Conservation (phyloP, 1,140 invertebrate species). For the Ladona fulva region DNA sequence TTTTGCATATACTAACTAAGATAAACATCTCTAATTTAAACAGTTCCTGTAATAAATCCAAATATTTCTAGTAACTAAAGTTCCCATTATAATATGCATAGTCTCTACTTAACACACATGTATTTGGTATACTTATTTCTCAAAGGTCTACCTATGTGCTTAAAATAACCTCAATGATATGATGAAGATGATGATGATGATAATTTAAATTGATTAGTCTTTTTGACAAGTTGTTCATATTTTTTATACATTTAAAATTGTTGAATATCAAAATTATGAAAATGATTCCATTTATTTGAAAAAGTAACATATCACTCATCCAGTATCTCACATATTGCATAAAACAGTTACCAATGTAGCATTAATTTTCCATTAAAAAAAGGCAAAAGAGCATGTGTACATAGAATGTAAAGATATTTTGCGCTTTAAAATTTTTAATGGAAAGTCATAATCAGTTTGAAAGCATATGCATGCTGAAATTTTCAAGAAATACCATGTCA, state of each 20-base stretch:
- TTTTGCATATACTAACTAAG: too few relatives aligned
- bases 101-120: too few relatives aligned
- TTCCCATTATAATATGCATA: too few relatives aligned
- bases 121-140: too few relatives aligned
- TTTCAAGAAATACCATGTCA: not conserved
- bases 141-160: too few relatives aligned
- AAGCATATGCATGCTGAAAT: not conserved
- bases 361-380: not conserved
- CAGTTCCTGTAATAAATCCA: too few relatives aligned
- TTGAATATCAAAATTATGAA: not conserved
- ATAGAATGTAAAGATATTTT: not conserved
- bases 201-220: not conserved
- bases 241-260: not conserved
- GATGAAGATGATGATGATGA: too few relatives aligned
- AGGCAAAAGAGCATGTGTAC: not conserved
- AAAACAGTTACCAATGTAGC: not conserved
- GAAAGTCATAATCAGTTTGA: not conserved
- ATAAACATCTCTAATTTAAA: too few relatives aligned
- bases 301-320: slow-evolving; percentile 4
- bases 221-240: not conserved
- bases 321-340: not conserved
- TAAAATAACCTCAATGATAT: too few relatives aligned
- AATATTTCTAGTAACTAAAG: too few relatives aligned
- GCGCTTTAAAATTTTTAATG: slow-evolving; percentile 5
- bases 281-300: not conserved